phyloP scores from a whole-genome alignment of 2,888 invertebrate species.

The Loripinus fragilis region DNA sequence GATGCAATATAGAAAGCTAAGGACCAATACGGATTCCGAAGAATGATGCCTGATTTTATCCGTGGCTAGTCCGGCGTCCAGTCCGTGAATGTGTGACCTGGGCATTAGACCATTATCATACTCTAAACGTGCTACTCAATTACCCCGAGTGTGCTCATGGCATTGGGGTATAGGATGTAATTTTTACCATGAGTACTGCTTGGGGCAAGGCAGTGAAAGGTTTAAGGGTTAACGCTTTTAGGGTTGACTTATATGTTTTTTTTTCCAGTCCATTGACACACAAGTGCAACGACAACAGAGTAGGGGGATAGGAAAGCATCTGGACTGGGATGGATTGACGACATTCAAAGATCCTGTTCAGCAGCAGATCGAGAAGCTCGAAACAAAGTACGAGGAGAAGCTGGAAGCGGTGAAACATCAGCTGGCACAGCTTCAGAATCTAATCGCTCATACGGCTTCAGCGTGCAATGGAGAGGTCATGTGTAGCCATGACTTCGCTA shows the following conservation, averaged over 20 bases:
- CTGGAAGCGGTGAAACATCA: slow-evolving; percentile 91
- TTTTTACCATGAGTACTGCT: no score
- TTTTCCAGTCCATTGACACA: slow-evolving; percentile 62
- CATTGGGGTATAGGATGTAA: no score
- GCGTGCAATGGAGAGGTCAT: slow-evolving; percentile 65
- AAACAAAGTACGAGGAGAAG: slow-evolving; percentile 85
- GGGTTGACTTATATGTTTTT: not conserved
- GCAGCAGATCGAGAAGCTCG: slow-evolving; percentile 91
- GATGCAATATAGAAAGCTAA: no score
- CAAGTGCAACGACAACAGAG: slow-evolving; percentile 64
- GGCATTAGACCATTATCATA: no score
- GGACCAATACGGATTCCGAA: no score
- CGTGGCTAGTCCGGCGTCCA: no score
- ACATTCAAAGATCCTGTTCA: slow-evolving; percentile 90
- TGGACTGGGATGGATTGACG: slow-evolving; percentile 87
- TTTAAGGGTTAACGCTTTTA: no score
- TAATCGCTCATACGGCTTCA: slow-evolving; percentile 85
- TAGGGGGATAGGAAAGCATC: slow-evolving; percentile 73
- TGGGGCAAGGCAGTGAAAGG: no score
- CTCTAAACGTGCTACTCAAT: no score
- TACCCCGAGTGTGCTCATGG: no score
- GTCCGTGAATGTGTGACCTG: no score
- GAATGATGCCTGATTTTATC: no score
- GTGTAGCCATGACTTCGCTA: slow-evolving; percentile 55
- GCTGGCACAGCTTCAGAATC: slow-evolving; percentile 90